Evolutionary conservation across 1,140 invertebrate species (phyloP).

Genomic region (Zaprionus camerounensis): DNA sequence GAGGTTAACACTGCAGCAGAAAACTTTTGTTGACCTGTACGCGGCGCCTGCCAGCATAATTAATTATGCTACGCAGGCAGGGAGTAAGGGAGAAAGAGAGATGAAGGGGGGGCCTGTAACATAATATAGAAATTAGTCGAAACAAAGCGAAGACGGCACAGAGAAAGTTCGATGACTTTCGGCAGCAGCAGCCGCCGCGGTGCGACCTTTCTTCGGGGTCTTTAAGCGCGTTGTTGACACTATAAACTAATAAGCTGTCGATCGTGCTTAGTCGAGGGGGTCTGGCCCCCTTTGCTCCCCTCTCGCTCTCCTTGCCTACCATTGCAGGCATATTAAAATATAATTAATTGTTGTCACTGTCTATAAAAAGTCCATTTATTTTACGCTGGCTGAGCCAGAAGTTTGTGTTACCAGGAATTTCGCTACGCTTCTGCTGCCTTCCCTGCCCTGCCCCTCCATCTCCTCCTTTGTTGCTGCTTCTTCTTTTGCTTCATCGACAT

Average conservation of each 20-base stretch:
- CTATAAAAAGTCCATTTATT: constrained; percentile 81
- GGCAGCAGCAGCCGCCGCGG: constrained; percentile 11
- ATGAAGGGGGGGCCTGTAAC: constrained; percentile 46
- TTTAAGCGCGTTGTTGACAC: constrained; percentile 77
- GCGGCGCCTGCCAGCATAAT: constrained; percentile 30
- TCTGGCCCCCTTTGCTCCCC: background rate
- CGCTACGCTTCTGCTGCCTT: constrained; percentile 21
- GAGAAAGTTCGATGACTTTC: constrained; percentile 81
- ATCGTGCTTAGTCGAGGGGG: constrained; percentile 30
- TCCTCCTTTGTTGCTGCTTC: constrained; percentile 1
- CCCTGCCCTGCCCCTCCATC: background rate
- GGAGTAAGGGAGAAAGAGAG: background rate
- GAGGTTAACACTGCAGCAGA: constrained; percentile 27
- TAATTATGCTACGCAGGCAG: constrained; percentile 31
- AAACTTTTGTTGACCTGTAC: constrained; percentile 2
- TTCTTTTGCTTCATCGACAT: constrained; percentile 32
- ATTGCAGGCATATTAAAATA: constrained; percentile 76
- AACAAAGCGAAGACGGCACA: constrained; percentile 52
- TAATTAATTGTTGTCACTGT: constrained; percentile 83
- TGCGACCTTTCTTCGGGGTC: constrained; percentile 68
- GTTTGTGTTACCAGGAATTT: constrained; percentile 57
- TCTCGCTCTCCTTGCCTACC: background rate
- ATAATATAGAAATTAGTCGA: constrained; percentile 76
- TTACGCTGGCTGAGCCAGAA: constrained; percentile 19
- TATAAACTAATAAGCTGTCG: constrained; percentile 79